Percentiles rank a stretch among this genome's conserved stretches.
Conservation (phyloP, 1,140 invertebrate species). For the Eurytemora carolleeae region DNA sequence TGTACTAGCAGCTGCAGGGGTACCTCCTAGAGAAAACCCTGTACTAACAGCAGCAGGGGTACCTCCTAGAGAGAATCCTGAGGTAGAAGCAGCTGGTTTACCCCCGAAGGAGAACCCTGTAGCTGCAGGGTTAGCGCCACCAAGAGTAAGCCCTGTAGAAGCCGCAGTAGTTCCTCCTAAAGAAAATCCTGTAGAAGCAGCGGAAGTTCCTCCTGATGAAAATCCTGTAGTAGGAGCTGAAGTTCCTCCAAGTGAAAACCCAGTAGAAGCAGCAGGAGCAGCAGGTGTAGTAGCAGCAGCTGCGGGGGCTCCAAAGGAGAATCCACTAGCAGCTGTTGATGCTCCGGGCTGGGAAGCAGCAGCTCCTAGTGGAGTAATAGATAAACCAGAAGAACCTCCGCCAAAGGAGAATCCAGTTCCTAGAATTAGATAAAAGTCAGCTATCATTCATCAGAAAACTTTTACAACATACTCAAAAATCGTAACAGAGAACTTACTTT, state of each 20-base stretch:
- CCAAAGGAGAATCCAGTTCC: no score
- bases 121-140: background rate
- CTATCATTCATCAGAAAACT: no score
- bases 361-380: no score
- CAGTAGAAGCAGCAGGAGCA: background rate
- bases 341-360: no score
- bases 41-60: background rate
- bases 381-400: no score
- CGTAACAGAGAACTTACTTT: no score
- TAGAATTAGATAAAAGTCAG: no score
- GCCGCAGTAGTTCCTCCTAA: background rate
- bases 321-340: no score
- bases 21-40: background rate
- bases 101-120: background rate
- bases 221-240: background rate
- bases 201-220: background rate
- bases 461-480: no score
- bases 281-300: background rate
- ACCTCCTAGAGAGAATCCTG: background rate
- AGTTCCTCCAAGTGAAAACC: conserved; percentile 9
- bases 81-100: background rate
- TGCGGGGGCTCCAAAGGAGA: no score
- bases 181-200: conserved; percentile 2
- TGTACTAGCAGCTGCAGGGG: background rate
- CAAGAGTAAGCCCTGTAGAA: background rate